These are phyloP conservation scores for Ascidia mentula DNA, from an alignment of 23 tunicate genomes.

Conservation along the genomic window DNA sequence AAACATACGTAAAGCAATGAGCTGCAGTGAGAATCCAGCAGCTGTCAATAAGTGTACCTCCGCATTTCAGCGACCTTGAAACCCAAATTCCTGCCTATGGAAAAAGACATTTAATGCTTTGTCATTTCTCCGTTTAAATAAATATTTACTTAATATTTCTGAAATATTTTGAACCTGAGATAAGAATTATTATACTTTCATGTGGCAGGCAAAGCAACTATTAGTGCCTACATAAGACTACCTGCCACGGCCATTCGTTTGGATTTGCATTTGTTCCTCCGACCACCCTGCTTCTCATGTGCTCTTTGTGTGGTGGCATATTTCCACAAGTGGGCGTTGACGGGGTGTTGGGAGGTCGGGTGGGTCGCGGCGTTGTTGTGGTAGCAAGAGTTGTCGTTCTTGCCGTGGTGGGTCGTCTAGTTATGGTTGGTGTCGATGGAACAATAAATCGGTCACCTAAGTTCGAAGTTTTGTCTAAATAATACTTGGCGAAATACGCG, in stretches of 20 bases:
- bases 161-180: neutral
- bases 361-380: constrained; percentile 14
- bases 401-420: constrained; percentile 38
- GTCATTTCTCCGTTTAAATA: neutral
- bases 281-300: constrained; percentile 46
- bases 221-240: neutral
- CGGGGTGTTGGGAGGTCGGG: constrained; percentile 1
- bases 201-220: neutral
- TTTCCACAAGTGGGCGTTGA: constrained; percentile 42
- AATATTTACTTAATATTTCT: neutral
- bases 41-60: constrained; percentile 75
- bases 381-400: constrained; percentile 10
- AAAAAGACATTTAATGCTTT: no score
- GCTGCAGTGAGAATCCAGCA: constrained; percentile 95
- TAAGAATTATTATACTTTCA: no score
- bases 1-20: constrained; percentile 83
- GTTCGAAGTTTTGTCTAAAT: no score
- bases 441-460: neutral
- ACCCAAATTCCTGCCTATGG: constrained; percentile 78
- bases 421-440: neutral
- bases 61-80: constrained; percentile 60
- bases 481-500: no score
- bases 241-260: constrained; percentile 95
- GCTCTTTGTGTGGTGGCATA: constrained; percentile 12
- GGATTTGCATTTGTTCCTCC: constrained; percentile 53